Conservation (phyloP, 1,140 invertebrate species). For the Drosophila pachea region DNA sequence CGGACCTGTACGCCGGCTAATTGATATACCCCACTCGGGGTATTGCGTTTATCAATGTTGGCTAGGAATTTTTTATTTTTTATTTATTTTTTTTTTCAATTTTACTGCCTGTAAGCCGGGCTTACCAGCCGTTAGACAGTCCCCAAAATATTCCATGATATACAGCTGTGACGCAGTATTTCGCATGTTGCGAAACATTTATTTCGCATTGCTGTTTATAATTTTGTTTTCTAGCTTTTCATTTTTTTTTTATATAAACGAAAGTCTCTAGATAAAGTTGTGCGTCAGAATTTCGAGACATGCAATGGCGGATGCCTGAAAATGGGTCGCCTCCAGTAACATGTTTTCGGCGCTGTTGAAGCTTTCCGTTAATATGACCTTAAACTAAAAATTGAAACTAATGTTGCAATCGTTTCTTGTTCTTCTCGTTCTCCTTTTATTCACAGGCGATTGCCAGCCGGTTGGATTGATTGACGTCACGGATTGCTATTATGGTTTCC, state of each 20-base stretch:
- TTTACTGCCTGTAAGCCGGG: neutral
- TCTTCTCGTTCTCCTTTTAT: neutral
- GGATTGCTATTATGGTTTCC: constrained; percentile 91
- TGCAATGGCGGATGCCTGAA: constrained; percentile 13
- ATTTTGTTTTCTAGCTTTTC: neutral
- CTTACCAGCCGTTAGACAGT: neutral
- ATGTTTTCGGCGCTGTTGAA: neutral
- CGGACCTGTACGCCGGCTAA: constrained; percentile 5
- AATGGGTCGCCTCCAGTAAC: constrained; percentile 9
- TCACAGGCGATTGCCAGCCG: constrained; percentile 83
- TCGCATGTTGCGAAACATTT: constrained; percentile 21
- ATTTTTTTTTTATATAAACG: constrained; percentile 1
- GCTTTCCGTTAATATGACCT: constrained; percentile 27
- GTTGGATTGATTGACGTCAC: constrained; percentile 87
- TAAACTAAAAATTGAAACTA: neutral
- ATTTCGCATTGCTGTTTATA: constrained; percentile 3
- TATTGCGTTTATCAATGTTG: constrained; percentile 7
- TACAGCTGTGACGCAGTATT: constrained; percentile 27
- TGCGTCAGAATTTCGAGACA: constrained; percentile 16
- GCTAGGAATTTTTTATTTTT: constrained; percentile 1
- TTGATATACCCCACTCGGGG: constrained; percentile 4
- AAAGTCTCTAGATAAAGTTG: constrained; percentile 13
- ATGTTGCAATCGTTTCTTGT: constrained; percentile 25
- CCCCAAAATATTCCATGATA: constrained; percentile 28
- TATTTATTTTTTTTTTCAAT: neutral